A percentile compares a stretch with the other conserved stretches of the same genome.
These are phyloP conservation scores for Coluber constrictor DNA, from an alignment of 2,797 vertebrate species.

Conservation along the genomic window DNA sequence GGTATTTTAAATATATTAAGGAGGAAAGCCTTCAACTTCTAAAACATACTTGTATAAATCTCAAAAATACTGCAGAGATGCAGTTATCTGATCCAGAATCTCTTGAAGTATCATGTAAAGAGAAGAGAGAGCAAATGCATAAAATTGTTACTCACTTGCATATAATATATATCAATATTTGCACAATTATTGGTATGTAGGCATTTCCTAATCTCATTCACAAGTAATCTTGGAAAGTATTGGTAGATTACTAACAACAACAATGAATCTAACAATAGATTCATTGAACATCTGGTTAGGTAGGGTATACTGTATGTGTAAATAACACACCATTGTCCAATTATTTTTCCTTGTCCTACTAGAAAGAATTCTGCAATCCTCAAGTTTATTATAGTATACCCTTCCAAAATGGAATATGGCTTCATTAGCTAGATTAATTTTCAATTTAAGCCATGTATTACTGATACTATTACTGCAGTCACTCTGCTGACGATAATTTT, in stretches of 20 bases:
- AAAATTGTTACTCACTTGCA: neutral
- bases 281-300: neutral
- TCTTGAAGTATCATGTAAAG: neutral
- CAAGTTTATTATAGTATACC: constrained; percentile 31
- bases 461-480: constrained; percentile 60
- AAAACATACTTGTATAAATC: neutral
- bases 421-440: constrained; percentile 55
- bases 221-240: neutral
- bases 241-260: neutral
- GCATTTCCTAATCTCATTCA: neutral
- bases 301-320: neutral
- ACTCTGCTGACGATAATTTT: constrained; percentile 64
- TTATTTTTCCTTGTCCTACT: neutral
- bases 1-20: constrained; percentile 19
- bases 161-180: neutral
- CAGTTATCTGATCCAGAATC: neutral
- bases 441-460: constrained; percentile 60
- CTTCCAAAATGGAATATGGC: constrained; percentile 34
- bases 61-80: neutral
- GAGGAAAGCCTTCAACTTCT: neutral
- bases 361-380: constrained; percentile 2
- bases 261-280: neutral
- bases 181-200: neutral
- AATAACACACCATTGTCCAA: neutral
- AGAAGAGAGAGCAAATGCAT: neutral